These are phyloP conservation scores for Calyptomena viridis DNA, from an alignment of 2,113 vertebrate genomes.

Conservation along the genomic window DNA sequence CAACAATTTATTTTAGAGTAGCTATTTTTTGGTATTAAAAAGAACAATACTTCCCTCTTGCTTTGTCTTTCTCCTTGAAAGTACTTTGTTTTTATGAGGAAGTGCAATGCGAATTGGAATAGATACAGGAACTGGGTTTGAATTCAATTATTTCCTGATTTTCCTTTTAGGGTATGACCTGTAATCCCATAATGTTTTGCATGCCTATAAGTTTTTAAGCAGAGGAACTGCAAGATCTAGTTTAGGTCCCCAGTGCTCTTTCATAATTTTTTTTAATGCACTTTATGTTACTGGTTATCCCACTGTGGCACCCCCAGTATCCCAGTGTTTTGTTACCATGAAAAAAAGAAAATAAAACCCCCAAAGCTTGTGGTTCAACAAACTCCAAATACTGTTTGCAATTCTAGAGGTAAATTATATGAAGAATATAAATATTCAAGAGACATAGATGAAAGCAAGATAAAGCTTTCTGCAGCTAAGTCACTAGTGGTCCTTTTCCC, in stretches of 20 bases:
- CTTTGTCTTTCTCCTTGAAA: slow-evolving; percentile 3
- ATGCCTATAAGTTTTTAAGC: not conserved
- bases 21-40: not conserved
- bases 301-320: not conserved
- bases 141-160: slow-evolving; percentile 17
- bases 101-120: not conserved
- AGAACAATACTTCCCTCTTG: not conserved
- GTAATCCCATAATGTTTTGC: not conserved
- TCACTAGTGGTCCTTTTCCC: not conserved
- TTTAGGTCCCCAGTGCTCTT: not conserved
- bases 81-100: not conserved
- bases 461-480: not conserved
- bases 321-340: not conserved
- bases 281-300: not conserved
- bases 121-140: not conserved
- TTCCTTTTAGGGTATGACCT: not conserved
- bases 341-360: not conserved
- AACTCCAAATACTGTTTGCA: not conserved
- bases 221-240: not conserved
- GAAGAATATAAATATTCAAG: not conserved
- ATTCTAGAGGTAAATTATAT: not conserved
- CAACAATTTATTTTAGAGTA: not conserved
- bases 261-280: not conserved
- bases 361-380: not conserved
- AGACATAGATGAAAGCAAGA: not conserved